phyloP scores from a whole-genome alignment of 2,888 invertebrate species.

The Orchesella flavescens region DNA sequence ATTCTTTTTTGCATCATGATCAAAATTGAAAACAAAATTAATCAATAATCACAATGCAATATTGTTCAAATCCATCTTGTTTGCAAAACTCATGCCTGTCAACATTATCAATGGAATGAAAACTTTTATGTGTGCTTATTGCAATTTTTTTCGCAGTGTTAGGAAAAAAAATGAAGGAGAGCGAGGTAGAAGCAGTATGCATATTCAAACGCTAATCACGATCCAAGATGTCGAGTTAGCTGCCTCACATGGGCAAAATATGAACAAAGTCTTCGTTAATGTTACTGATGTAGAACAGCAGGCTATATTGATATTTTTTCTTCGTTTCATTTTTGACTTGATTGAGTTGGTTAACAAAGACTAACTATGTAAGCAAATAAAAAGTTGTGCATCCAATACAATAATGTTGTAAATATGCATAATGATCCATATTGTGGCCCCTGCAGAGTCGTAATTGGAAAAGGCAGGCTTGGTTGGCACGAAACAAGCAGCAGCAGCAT shows the following conservation, averaged over 20 bases:
- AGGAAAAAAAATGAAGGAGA: background rate
- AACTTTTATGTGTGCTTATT: slow-evolving; percentile 5
- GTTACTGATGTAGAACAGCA: slow-evolving; percentile 48
- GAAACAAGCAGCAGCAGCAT: slow-evolving; percentile 12
- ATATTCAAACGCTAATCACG: slow-evolving; percentile 22
- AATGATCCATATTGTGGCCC: slow-evolving; percentile 57
- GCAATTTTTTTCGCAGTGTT: slow-evolving; percentile 22
- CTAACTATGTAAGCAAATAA: slow-evolving; percentile 25
- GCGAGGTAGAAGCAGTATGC: background rate
- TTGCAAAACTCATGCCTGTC: slow-evolving; percentile 46
- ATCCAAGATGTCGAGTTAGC: slow-evolving; percentile 11
- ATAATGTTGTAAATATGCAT: slow-evolving; percentile 30
- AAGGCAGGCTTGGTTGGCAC: slow-evolving; percentile 50
- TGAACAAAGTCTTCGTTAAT: slow-evolving; percentile 16
- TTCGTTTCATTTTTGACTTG: slow-evolving; percentile 9
- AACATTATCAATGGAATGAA: slow-evolving; percentile 27
- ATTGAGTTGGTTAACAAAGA: slow-evolving; percentile 32
- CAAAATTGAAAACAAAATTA: slow-evolving; percentile 48
- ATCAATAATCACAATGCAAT: slow-evolving; percentile 46
- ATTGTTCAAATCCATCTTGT: slow-evolving; percentile 38
- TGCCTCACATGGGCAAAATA: slow-evolving; percentile 29
- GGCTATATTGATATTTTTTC: slow-evolving; percentile 43
- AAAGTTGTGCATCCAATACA: slow-evolving; percentile 1
- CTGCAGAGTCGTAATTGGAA: slow-evolving; percentile 54
- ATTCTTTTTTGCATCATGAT: slow-evolving; percentile 23